Conservation (phyloP, 2,113 vertebrate genomes). For the Hippocampus abdominalis region DNA sequence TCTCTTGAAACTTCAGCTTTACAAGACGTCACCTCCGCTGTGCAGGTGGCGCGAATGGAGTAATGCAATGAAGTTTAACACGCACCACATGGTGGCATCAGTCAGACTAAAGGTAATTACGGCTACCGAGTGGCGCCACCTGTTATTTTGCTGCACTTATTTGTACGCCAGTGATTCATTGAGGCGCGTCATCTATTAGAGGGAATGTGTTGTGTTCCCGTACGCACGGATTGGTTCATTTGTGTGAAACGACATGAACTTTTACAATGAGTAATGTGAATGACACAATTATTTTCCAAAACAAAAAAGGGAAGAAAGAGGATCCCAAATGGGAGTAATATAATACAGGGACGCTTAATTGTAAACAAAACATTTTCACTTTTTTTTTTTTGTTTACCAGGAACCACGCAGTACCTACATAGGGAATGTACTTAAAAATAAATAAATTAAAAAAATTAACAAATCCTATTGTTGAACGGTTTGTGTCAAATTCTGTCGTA, state of each 20-base stretch:
- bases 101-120: neutral
- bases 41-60: neutral
- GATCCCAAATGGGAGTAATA: too few relatives aligned
- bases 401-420: too few relatives aligned
- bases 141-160: neutral
- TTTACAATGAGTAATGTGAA: neutral
- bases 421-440: too few relatives aligned
- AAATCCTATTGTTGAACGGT: too few relatives aligned
- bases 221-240: neutral
- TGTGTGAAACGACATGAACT: neutral
- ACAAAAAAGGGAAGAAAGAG: too few relatives aligned
- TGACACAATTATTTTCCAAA: neutral
- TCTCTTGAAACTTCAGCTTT: neutral
- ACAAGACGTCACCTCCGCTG: neutral
- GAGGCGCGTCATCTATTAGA: neutral
- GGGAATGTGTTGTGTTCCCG: neutral
- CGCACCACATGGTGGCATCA: neutral
- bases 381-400: too few relatives aligned
- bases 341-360: too few relatives aligned
- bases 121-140: neutral
- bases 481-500: neutral
- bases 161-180: neutral
- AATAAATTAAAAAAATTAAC: too few relatives aligned
- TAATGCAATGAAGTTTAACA: neutral
- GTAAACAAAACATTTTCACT: too few relatives aligned